Conservation (phyloP, 2,797 vertebrate genomes). For the Liparis tanakae region DNA sequence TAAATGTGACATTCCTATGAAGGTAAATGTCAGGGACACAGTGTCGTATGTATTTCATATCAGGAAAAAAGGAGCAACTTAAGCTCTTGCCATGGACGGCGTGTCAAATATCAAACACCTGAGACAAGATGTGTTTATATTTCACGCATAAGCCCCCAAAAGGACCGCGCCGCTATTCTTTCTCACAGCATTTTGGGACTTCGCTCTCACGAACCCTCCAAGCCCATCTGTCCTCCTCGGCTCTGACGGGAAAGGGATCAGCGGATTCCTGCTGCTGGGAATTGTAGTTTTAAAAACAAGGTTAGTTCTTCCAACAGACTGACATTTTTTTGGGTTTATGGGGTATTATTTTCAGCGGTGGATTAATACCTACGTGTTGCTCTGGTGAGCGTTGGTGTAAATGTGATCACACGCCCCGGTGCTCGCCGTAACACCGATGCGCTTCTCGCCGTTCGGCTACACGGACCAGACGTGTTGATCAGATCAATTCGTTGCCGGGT, state of each 20-base stretch:
- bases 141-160: neutral
- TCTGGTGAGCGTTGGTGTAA: no score
- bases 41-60: neutral
- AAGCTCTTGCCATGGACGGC: neutral
- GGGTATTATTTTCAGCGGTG: neutral
- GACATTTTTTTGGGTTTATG: neutral
- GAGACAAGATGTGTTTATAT: neutral
- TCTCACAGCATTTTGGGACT: neutral
- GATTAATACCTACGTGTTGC: slow-evolving; percentile 7
- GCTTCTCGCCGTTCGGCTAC: neutral
- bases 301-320: neutral
- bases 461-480: neutral
- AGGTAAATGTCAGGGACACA: slow-evolving; percentile 4
- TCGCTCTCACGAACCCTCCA: neutral
- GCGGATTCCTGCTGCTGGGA: no score
- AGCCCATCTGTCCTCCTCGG: neutral
- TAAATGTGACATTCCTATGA: neutral
- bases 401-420: no score
- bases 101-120: slow-evolving; percentile 2
- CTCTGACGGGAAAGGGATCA: no score
- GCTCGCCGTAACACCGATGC: no score
- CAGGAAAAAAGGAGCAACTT: no score
- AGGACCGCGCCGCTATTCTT: neutral
- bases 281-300: neutral
- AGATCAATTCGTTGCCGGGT: no score